Conservation (phyloP, 2,888 invertebrate species). For the Mimumesa dahlbomi region DNA sequence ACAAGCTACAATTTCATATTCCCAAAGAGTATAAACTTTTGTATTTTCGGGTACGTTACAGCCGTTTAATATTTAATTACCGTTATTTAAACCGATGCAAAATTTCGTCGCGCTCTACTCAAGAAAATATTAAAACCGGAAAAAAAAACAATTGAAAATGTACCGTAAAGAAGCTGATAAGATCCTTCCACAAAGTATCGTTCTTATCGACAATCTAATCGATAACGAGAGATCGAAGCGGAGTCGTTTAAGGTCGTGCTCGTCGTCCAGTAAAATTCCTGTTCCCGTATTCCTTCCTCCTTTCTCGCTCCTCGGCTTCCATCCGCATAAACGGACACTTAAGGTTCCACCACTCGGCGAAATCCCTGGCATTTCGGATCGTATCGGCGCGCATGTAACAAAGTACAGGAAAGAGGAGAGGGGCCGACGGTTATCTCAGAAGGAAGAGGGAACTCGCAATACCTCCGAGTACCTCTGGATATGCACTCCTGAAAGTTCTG, state of each 20-base stretch:
- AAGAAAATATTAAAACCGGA: no score
- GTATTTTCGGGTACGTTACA: no score
- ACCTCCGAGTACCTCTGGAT: neutral
- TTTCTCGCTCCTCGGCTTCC: conserved; percentile 21
- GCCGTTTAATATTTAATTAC: no score
- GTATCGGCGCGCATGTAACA: conserved; percentile 47
- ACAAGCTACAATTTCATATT: no score
- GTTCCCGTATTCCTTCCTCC: conserved; percentile 23
- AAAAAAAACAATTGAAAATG: no score
- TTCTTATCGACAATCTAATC: conserved; percentile 51
- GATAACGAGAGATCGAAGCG: conserved; percentile 41
- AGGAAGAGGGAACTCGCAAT: conserved; percentile 28
- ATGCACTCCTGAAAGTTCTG: conserved; percentile 4
- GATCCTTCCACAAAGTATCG: no score
- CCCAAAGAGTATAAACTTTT: no score
- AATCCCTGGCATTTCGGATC: conserved; percentile 45
- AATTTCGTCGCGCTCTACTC: no score
- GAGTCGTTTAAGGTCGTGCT: conserved; percentile 43
- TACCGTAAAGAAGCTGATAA: no score
- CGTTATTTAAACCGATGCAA: no score
- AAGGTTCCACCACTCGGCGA: conserved; percentile 34
- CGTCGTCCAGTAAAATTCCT: conserved; percentile 40
- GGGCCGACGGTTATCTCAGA: conserved; percentile 44
- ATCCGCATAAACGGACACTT: conserved; percentile 47
- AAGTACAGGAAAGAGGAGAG: conserved; percentile 35